Evolutionary conservation across 2,113 vertebrate species (phyloP).

Genomic region (Promerops cafer): DNA sequence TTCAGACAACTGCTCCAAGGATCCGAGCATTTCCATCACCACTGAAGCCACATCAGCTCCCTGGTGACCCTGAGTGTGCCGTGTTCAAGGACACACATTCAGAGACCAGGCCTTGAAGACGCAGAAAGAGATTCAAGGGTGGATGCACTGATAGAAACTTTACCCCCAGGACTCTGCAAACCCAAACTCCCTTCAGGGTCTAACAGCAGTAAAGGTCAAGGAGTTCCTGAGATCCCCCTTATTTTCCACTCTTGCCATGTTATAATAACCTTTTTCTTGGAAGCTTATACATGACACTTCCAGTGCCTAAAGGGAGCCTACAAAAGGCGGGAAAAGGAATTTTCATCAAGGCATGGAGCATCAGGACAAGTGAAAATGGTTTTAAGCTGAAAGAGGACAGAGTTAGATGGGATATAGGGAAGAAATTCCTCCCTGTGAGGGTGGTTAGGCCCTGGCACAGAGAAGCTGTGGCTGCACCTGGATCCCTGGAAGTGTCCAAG

Average conservation of each 20-base stretch:
- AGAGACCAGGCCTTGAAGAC: neutral
- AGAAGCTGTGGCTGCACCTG: neutral
- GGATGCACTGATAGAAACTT: neutral
- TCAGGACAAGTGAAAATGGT: neutral
- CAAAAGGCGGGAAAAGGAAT: neutral
- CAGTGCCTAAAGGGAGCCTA: neutral
- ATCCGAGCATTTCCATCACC: neutral
- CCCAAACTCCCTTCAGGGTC: neutral
- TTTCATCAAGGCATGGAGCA: neutral
- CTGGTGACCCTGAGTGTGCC: neutral
- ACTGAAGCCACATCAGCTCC: neutral
- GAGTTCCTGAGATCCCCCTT: neutral
- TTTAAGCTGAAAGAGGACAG: neutral
- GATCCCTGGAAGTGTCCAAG: neutral
- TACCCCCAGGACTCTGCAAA: neutral
- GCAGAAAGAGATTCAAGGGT: neutral
- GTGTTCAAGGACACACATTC: neutral
- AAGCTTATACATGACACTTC: neutral
- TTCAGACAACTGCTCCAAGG: neutral
- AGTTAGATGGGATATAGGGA: no score
- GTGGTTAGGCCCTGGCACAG: fast-evolving
- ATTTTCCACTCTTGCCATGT: neutral
- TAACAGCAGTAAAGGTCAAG: neutral
- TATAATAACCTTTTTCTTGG: neutral
- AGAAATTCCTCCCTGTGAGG: fast-evolving